These are phyloP conservation scores for Coreius guichenoti DNA, from an alignment of 2,797 vertebrate genomes.

Conservation along the genomic window DNA sequence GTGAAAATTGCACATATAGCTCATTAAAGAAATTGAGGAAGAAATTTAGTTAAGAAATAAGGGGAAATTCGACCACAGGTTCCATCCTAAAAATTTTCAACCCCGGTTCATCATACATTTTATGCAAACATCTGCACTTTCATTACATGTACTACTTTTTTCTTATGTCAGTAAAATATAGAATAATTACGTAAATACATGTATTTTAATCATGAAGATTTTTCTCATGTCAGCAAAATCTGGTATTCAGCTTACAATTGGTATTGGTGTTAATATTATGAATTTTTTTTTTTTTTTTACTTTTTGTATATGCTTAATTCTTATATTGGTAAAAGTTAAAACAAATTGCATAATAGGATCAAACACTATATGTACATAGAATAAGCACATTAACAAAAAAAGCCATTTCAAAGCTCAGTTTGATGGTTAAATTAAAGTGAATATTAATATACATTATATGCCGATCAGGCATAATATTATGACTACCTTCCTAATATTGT, in stretches of 20 bases:
- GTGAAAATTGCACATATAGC: slow-evolving; percentile 26
- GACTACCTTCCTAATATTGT: too few relatives aligned
- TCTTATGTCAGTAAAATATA: background rate
- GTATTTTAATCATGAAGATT: background rate
- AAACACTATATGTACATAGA: too few relatives aligned
- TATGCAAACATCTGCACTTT: background rate
- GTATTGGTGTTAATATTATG: background rate
- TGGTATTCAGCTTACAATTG: background rate
- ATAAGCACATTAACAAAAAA: background rate
- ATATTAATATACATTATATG: background rate
- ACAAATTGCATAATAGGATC: too few relatives aligned
- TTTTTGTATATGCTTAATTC: too few relatives aligned
- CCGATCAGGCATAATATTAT: too few relatives aligned
- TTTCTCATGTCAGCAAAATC: background rate
- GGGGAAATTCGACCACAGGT: slow-evolving; percentile 17
- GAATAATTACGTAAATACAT: too few relatives aligned
- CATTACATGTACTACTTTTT: background rate
- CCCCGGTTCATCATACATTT: background rate
- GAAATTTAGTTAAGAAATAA: slow-evolving; percentile 28
- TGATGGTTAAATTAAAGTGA: background rate
- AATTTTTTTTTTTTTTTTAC: background rate
- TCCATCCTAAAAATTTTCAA: background rate
- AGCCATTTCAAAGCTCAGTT: background rate
- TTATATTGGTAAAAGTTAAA: too few relatives aligned
- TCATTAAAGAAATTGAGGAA: background rate